Conservation (phyloP, 2,888 invertebrate genomes). For the Ichneumoninae sp. region DNA sequence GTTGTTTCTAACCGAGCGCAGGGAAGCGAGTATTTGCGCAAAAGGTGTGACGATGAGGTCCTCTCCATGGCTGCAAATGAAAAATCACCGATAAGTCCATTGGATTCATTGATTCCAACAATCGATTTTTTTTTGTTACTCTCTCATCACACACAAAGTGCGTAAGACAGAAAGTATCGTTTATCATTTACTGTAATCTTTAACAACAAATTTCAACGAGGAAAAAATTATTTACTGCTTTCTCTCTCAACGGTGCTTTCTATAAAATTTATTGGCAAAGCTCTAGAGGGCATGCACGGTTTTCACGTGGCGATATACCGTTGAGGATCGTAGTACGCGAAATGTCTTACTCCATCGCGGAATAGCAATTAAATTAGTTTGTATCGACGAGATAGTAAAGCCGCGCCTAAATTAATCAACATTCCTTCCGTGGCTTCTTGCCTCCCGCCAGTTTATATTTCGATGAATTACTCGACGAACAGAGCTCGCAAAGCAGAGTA, state of each 20-base stretch:
- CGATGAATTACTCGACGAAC: not conserved
- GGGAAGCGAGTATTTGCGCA: slow-evolving; percentile 99
- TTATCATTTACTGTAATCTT: not conserved
- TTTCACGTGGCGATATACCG: slow-evolving; percentile 51
- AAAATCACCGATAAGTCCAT: slow-evolving; percentile 54
- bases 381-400: not conserved
- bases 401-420: not conserved
- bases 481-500: not conserved
- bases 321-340: slow-evolving; percentile 44
- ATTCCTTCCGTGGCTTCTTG: not conserved
- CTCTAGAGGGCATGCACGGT: slow-evolving; percentile 49
- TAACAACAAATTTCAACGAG: slow-evolving; percentile 3
- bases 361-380: not conserved
- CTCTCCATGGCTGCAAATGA: slow-evolving; percentile 94
- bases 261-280: slow-evolving; percentile 52
- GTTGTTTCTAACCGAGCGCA: slow-evolving; percentile 99
- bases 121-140: slow-evolving; percentile 22
- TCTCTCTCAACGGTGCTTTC: slow-evolving; percentile 44
- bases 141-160: slow-evolving; percentile 9
- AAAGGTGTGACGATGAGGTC: slow-evolving; percentile 99
- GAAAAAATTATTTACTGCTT: slow-evolving; percentile 36
- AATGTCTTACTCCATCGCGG: not conserved
- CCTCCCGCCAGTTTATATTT: not conserved
- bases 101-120: not conserved
- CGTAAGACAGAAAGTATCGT: not conserved